Percentiles rank a stretch among this genome's conserved stretches.
Conservation (phyloP, 1,140 invertebrate species). For the Neodiprion fabricii region DNA sequence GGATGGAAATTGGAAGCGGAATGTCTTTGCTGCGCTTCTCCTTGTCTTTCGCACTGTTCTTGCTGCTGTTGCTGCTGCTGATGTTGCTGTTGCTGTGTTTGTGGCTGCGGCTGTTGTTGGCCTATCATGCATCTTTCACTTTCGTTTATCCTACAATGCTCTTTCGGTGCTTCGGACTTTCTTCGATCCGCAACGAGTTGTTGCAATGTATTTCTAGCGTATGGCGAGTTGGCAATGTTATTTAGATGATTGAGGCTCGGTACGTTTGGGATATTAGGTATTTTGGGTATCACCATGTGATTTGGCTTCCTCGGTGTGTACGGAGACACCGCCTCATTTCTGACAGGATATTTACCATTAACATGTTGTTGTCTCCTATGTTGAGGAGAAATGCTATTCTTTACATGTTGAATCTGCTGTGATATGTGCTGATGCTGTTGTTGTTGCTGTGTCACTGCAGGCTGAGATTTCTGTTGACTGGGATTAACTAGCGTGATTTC, state of each 20-base stretch:
- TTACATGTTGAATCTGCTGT: constrained; percentile 34
- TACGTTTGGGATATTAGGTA: constrained; percentile 42
- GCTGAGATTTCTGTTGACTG: constrained; percentile 31
- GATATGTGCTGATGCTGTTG: constrained; percentile 12
- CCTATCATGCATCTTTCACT: constrained; percentile 41
- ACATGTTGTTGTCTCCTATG: constrained; percentile 20
- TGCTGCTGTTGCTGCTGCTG: constrained; percentile 27
- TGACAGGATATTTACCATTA: constrained; percentile 49
- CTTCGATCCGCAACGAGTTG: constrained; percentile 48
- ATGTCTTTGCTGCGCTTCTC: constrained; percentile 40
- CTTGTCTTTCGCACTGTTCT: constrained; percentile 15
- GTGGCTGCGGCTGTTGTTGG: constrained; percentile 31
- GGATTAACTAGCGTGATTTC: constrained; percentile 59
- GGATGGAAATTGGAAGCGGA: constrained; percentile 45
- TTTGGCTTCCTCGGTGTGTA: constrained; percentile 52
- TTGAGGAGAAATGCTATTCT: constrained; percentile 16
- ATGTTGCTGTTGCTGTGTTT: constrained; percentile 21
- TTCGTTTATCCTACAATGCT: constrained; percentile 43
- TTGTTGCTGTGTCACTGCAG: constrained; percentile 18
- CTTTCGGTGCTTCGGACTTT: constrained; percentile 37
- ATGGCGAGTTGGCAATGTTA: constrained; percentile 28
- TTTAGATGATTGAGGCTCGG: constrained; percentile 57
- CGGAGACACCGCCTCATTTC: constrained; percentile 50
- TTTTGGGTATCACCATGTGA: constrained; percentile 44
- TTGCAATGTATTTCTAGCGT: constrained; percentile 31